These are phyloP conservation scores for Nematostella vectensis DNA, from an alignment of 92 coral and sea anemone genomes.

Conservation along the genomic window DNA sequence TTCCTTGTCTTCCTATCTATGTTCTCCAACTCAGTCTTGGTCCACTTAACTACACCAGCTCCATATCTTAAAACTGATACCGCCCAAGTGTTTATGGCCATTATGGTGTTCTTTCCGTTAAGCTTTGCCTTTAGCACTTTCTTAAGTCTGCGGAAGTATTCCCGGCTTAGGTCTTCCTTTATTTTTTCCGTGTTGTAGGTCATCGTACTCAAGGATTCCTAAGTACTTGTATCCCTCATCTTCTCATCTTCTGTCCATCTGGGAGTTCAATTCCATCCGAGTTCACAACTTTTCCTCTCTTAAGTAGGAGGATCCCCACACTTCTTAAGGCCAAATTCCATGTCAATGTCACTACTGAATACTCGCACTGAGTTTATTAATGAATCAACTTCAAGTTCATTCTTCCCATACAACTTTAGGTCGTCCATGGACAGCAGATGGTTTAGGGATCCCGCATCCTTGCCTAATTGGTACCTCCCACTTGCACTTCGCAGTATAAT, in stretches of 20 bases:
- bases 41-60: too few relatives aligned
- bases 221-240: constrained; percentile 27
- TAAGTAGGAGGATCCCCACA: constrained; percentile 25
- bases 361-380: constrained; percentile 22
- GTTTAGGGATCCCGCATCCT: constrained; percentile 3
- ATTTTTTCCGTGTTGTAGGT: background rate
- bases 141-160: too few relatives aligned
- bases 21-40: too few relatives aligned
- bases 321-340: constrained; percentile 34
- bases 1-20: too few relatives aligned
- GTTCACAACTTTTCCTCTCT: constrained; percentile 17
- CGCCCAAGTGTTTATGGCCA: too few relatives aligned
- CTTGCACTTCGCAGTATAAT: constrained; percentile 7
- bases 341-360: constrained; percentile 26
- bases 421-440: constrained; percentile 38
- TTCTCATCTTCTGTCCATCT: constrained; percentile 13
- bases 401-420: constrained; percentile 32
- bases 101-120: too few relatives aligned
- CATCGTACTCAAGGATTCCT: constrained; percentile 7
- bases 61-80: too few relatives aligned
- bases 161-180: too few relatives aligned
- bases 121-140: too few relatives aligned
- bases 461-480: constrained; percentile 16
- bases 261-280: constrained; percentile 22
- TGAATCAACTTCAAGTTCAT: constrained; percentile 27